phyloP scores from a whole-genome alignment of 1,140 invertebrate species.

The Drosophila tristis region DNA sequence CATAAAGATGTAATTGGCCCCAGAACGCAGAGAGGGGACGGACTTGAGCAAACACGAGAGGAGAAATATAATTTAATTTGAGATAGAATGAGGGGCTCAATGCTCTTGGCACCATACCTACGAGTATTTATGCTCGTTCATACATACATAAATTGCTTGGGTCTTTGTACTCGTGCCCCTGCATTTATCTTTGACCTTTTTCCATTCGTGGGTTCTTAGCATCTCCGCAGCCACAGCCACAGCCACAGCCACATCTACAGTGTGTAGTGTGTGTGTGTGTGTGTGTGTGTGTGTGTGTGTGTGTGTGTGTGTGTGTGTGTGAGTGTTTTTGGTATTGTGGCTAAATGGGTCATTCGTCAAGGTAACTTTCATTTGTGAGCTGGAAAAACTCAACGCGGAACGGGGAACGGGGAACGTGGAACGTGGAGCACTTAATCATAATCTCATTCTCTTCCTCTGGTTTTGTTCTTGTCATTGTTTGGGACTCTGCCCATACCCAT shows the following conservation, averaged over 20 bases:
- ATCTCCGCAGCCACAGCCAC: too few species aligned
- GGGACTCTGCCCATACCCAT: conserved; percentile 9
- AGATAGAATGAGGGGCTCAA: conserved; percentile 35
- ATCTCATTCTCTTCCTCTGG: conserved; percentile 52
- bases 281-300: not conserved
- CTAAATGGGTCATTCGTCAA: conserved; percentile 83
- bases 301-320: conserved; percentile 12
- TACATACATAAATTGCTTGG: conserved; percentile 1
- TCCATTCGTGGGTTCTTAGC: conserved; percentile 4
- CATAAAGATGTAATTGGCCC: conserved; percentile 61
- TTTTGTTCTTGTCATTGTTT: conserved; percentile 76
- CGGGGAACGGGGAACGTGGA: conserved; percentile 50
- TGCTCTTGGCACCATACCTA: not conserved
- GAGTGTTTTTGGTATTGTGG: conserved; percentile 65
- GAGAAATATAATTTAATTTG: conserved; percentile 59
- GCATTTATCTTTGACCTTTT: conserved; percentile 77
- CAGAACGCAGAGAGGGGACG: not conserved
- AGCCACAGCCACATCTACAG: too few species aligned
- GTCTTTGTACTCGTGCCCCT: conserved; percentile 50
- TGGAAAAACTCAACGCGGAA: conserved; percentile 61
- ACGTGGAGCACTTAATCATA: conserved; percentile 75
- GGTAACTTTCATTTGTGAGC: conserved; percentile 82
- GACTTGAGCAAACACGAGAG: conserved; percentile 31
- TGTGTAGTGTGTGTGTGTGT: too few species aligned
- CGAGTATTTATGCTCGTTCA: too few species aligned